phyloP scores from a whole-genome alignment of 1,140 invertebrate species.

The Bombus waltoni region DNA sequence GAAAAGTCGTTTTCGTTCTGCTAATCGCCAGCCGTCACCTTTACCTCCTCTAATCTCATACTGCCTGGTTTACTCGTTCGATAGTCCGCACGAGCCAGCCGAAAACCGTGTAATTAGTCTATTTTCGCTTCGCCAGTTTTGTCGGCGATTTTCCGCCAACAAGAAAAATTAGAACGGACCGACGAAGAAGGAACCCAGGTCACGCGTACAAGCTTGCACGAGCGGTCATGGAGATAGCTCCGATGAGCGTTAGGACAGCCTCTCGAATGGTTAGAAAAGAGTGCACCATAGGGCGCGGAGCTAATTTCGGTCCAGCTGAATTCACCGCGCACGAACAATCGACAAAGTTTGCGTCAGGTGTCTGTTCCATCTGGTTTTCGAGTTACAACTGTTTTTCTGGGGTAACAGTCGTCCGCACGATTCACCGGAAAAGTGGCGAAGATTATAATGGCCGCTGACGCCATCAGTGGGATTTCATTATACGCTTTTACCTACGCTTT shows the following conservation, averaged over 20 bases:
- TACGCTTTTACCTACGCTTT: not conserved
- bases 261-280: not conserved
- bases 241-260: too few species aligned
- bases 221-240: too few species aligned
- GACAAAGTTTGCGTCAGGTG: not conserved
- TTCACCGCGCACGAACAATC: constrained; percentile 5
- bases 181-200: not conserved
- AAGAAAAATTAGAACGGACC: constrained; percentile 23
- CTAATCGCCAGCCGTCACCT: constrained; percentile 59
- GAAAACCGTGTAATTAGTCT: constrained; percentile 50
- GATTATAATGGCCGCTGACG: not conserved
- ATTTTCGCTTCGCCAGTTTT: constrained; percentile 20
- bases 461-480: not conserved
- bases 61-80: constrained; percentile 33
- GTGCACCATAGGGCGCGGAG: not conserved
- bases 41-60: constrained; percentile 51
- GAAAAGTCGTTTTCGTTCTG: constrained; percentile 61
- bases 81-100: not conserved
- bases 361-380: not conserved
- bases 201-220: not conserved
- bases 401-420: not conserved
- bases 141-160: not conserved
- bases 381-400: not conserved
- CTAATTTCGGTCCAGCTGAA: not conserved
- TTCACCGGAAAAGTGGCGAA: not conserved